Evolutionary conservation across 2,113 vertebrate genomes (phyloP).

Genomic region (Perca fluviatilis): DNA sequence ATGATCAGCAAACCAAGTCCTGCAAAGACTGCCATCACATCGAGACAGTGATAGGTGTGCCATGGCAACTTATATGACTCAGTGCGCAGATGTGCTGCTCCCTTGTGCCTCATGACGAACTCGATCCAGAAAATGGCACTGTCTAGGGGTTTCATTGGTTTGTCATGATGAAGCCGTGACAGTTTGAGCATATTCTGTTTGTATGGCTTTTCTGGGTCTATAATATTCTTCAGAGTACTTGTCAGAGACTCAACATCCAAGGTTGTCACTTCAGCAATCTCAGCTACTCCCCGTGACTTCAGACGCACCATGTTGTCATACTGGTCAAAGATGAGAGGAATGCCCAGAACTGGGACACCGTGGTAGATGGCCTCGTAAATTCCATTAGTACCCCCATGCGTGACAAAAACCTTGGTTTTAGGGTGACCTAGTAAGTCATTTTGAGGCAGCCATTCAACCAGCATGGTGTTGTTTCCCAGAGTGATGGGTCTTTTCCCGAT

Average conservation of each 20-base stretch:
- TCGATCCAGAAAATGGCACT: conserved; percentile 79
- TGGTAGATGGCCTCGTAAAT: conserved; percentile 78
- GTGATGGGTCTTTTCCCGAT: conserved; percentile 44
- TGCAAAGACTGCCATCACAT: conserved; percentile 58
- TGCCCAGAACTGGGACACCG: conserved; percentile 71
- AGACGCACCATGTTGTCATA: conserved; percentile 73
- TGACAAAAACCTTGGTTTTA: conserved; percentile 74
- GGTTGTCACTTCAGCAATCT: conserved; percentile 64
- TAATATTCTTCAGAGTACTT: conserved; percentile 60
- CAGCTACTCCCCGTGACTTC: conserved; percentile 58
- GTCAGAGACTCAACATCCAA: conserved; percentile 64
- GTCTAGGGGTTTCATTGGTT: conserved; percentile 73
- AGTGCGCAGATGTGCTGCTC: conserved; percentile 72
- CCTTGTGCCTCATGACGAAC: conserved; percentile 77
- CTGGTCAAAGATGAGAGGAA: conserved; percentile 80
- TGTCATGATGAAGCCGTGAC: conserved; percentile 76
- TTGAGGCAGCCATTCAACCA: conserved; percentile 80
- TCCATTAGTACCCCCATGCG: conserved; percentile 76
- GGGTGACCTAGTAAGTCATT: conserved; percentile 77
- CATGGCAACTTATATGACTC: conserved; percentile 70
- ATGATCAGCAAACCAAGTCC: conserved; percentile 18
- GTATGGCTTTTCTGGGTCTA: conserved; percentile 68
- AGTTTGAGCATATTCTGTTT: conserved; percentile 76
- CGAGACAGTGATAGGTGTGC: conserved; percentile 66
- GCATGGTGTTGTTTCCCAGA: conserved; percentile 74